phyloP scores from a whole-genome alignment of 2,113 vertebrate species.

The Pangasianodon hypophthalmus region DNA sequence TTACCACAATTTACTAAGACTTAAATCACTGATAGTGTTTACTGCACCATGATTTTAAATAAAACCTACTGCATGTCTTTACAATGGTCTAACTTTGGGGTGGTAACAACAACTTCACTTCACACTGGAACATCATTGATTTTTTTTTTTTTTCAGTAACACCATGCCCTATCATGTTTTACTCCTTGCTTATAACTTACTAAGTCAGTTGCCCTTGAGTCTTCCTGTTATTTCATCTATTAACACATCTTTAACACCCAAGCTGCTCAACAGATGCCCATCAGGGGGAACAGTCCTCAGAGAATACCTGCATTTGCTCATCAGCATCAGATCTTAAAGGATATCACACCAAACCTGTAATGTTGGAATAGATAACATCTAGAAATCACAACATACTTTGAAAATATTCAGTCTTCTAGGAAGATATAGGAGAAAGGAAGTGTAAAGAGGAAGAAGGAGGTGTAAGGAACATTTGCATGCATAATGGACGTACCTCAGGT shows the following conservation, averaged over 20 bases:
- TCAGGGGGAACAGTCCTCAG: background rate
- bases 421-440: background rate
- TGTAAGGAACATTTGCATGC: background rate
- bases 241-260: constrained; percentile 51
- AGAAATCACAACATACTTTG: background rate
- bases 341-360: background rate
- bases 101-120: background rate
- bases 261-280: constrained; percentile 29
- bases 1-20: background rate
- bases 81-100: background rate
- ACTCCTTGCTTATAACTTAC: background rate
- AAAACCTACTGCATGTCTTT: background rate
- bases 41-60: background rate
- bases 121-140: background rate
- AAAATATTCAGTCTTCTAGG: background rate
- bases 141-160: background rate
- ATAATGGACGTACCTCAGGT: background rate
- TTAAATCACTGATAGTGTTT: background rate
- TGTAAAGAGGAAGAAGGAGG: background rate
- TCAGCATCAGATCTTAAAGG: background rate
- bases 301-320: background rate
- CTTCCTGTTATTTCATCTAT: constrained; percentile 36
- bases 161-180: background rate
- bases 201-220: background rate
- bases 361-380: background rate